Conservation (phyloP, 2,113 vertebrate genomes). For the Bubo bubo region DNA sequence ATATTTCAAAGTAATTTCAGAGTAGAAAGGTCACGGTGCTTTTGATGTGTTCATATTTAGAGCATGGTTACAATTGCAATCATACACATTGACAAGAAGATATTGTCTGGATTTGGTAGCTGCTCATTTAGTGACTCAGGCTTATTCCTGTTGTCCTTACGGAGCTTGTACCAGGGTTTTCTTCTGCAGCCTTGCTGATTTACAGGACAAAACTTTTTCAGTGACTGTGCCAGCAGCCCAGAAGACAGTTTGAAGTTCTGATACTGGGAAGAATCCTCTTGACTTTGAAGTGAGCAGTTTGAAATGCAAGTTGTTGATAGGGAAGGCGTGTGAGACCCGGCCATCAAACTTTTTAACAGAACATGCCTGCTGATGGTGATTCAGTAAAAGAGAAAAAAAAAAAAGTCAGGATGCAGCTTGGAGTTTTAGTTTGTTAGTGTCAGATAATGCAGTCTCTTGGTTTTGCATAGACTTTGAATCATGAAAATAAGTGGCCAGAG, state of each 20-base stretch:
- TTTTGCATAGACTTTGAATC: background rate
- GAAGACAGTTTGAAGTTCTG: background rate
- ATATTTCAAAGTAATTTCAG: constrained; percentile 44
- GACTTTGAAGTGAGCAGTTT: background rate
- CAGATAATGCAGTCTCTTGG: background rate
- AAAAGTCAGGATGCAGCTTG: background rate
- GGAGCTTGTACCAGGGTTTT: background rate
- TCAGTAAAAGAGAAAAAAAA: background rate
- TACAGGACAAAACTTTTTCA: background rate
- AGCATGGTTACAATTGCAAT: constrained; percentile 28
- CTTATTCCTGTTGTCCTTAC: constrained; percentile 1
- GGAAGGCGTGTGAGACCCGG: background rate
- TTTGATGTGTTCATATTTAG: constrained; percentile 45
- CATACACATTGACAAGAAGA: constrained; percentile 24
- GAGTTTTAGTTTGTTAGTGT: background rate
- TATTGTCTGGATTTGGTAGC: constrained; percentile 43
- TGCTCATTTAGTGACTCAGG: constrained; percentile 55
- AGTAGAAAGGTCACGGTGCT: constrained; percentile 14
- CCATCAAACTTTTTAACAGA: background rate
- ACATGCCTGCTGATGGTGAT: background rate
- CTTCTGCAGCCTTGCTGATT: background rate
- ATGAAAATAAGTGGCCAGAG: background rate
- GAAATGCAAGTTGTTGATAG: background rate
- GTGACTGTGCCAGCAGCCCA: background rate
- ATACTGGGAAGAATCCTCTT: background rate